Evolutionary conservation across 2,113 vertebrate species (phyloP), one percentile per base, ranked within the genome.

Genomic region (Centropristis striata): DNA sequence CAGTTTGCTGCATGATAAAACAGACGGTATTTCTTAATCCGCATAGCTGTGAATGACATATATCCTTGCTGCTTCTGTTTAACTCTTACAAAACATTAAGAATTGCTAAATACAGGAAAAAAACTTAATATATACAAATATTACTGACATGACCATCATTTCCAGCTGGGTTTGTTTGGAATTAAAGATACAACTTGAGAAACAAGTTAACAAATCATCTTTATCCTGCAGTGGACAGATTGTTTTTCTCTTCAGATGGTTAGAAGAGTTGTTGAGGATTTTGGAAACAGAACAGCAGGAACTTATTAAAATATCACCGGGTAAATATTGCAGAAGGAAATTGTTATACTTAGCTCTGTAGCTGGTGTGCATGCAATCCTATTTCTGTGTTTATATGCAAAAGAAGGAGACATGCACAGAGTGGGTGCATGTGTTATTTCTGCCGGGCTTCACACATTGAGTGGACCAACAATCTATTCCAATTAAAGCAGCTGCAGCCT

Each of bases 401-500:
- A 80, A 81, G 28, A 53, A 46, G 66, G 27, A 71, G 65, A 71
- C 11, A 47, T n/a, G n/a, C n/a, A n/a, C n/a, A n/a, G 71, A 73
- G 76, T 46, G 67, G 73, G 23, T 84, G 75, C 59, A 82, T 75
- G 78, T 81, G 78, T 90, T 88, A 77, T 77, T 92, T 92, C 88
- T 91, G 85, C 88, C 3, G 71, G 71, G 78, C 57, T 88, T 94
- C 90, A 86, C 90, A 81, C 86, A 87, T 75, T 84, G 81, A 90
- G 69, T 71, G 64, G 87, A 92, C 90, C 85, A 93, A 93, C 90
- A 89, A 92, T 93, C 93, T 88, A 92, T 93, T 94, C 88, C 87
- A 94, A 94, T 94, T 93, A 94, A 92, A 89, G 82, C 28, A 72
- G 77, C 83, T 70, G 84, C 74, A 82, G 81, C 71, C 74, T 42